Percentiles rank a stretch among this genome's conserved stretches.
Conservation (phyloP, 2,113 vertebrate genomes). For the Isichthys henryi region DNA sequence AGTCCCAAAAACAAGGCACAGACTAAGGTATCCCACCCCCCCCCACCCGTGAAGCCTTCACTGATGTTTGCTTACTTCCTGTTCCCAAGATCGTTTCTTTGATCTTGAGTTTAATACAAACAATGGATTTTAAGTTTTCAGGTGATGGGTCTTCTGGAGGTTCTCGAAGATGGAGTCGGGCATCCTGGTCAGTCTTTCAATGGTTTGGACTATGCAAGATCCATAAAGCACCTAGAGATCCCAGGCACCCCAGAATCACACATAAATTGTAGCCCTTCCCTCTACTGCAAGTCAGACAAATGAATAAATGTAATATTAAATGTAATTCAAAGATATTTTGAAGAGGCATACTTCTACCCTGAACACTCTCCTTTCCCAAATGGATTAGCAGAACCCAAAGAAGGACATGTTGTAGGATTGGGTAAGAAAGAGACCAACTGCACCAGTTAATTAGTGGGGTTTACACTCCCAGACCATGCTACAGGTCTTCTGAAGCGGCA, state of each 20-base stretch:
- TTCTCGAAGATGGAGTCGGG: neutral
- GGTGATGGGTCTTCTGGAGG: neutral
- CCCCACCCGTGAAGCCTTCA: neutral
- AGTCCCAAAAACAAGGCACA: neutral
- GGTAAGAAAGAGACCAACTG: neutral
- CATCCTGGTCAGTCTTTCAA: neutral
- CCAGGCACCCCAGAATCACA: neutral
- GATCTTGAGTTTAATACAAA: neutral
- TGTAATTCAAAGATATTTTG: neutral
- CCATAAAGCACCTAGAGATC: neutral
- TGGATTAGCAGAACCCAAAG: neutral
- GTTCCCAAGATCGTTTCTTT: neutral
- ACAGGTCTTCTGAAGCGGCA: neutral
- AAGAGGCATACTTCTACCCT: neutral
- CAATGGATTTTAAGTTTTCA: neutral
- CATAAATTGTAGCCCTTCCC: neutral
- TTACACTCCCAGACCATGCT: neutral
- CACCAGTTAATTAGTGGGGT: conserved; percentile 7
- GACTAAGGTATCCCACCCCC: neutral
- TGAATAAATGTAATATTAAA: neutral
- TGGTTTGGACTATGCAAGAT: neutral
- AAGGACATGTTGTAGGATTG: neutral
- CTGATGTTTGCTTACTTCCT: neutral
- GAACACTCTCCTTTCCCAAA: neutral
- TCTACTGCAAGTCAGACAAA: neutral